Percentiles rank a stretch among this genome's conserved stretches.
phyloP scores from a whole-genome alignment of 2,888 invertebrate genomes.

The Lochmaea crataegi region DNA sequence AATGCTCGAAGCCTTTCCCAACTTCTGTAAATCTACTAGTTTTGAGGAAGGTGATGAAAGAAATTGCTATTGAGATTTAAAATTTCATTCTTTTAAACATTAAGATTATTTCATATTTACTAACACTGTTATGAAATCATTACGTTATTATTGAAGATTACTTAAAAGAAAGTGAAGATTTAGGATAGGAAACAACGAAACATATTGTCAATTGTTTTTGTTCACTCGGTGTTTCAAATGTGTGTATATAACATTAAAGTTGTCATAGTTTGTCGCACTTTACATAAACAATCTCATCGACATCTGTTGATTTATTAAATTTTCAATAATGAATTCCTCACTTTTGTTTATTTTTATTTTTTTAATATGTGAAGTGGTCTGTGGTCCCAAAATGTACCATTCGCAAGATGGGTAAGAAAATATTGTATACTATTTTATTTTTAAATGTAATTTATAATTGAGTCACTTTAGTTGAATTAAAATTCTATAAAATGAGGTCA shows the following conservation, averaged over 20 bases:
- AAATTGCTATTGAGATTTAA: too few relatives aligned
- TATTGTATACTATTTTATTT: not conserved
- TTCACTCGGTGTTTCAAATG: slow-evolving; percentile 58
- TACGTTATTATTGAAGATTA: slow-evolving; percentile 20
- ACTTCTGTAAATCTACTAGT: too few relatives aligned
- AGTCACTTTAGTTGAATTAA: too few relatives aligned
- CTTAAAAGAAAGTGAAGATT: slow-evolving; percentile 53
- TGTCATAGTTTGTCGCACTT: slow-evolving; percentile 25
- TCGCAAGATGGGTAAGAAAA: slow-evolving; percentile 57
- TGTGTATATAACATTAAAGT: slow-evolving; percentile 51
- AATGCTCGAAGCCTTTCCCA: too few relatives aligned
- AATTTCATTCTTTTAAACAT: not conserved
- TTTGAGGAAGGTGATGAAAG: too few relatives aligned
- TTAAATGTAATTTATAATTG: not conserved
- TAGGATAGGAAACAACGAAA: slow-evolving; percentile 45
- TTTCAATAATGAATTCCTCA: slow-evolving; percentile 19
- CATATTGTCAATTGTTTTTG: slow-evolving; percentile 60
- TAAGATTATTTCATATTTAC: slow-evolving; percentile 9
- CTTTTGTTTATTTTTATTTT: slow-evolving; percentile 20
- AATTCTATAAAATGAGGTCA: too few relatives aligned
- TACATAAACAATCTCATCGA: slow-evolving; percentile 1
- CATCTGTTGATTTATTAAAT: not conserved
- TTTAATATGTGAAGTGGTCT: slow-evolving; percentile 37
- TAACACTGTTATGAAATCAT: slow-evolving; percentile 23
- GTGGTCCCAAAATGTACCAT: slow-evolving; percentile 58